These are phyloP conservation scores for Hydrolagus colliei DNA, from an alignment of 2,797 vertebrate species.

Conservation along the genomic window DNA sequence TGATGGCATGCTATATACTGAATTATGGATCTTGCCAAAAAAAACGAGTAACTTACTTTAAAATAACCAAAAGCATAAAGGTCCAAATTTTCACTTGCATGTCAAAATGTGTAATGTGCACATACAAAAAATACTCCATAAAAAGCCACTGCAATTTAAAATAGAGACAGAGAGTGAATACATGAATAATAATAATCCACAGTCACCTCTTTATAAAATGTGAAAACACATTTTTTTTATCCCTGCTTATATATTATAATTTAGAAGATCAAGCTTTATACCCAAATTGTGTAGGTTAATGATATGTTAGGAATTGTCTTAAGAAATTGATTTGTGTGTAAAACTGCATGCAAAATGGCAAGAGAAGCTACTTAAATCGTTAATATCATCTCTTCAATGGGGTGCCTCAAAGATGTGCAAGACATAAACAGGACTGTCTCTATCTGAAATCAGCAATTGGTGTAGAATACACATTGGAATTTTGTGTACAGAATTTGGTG, in stretches of 20 bases:
- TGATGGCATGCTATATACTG: neutral
- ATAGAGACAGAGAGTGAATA: neutral
- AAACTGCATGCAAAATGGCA: neutral
- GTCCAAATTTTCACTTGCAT: neutral
- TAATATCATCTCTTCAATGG: neutral
- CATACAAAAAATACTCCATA: neutral
- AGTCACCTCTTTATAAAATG: neutral
- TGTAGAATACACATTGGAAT: neutral
- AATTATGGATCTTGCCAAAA: conserved; percentile 10
- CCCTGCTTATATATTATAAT: neutral
- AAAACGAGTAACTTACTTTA: neutral
- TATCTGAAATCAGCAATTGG: neutral
- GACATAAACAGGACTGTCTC: neutral
- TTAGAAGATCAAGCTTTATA: neutral
- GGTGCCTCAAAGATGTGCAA: neutral
- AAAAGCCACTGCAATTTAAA: neutral
- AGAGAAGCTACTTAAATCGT: neutral
- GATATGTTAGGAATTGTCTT: no score
- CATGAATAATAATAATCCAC: neutral
- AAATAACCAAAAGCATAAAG: neutral
- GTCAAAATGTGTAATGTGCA: neutral
- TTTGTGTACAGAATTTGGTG: neutral
- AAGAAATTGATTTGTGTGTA: neutral
- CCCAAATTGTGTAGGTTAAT: neutral
- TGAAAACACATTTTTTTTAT: neutral